These are phyloP conservation scores for Troglohyphantes excavatus DNA, from an alignment of 2,888 invertebrate species.

Conservation along the genomic window DNA sequence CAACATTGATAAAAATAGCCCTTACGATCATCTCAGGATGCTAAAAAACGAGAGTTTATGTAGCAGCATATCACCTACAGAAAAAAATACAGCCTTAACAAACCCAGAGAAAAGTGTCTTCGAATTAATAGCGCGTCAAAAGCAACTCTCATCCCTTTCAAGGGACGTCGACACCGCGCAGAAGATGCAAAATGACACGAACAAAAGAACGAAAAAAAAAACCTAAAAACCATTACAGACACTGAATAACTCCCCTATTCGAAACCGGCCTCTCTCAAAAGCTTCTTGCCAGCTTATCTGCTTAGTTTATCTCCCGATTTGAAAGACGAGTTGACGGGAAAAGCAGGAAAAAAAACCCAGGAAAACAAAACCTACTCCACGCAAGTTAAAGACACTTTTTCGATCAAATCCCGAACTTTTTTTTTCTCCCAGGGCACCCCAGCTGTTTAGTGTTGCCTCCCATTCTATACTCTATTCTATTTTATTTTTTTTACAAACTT, in stretches of 20 bases:
- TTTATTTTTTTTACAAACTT: neutral
- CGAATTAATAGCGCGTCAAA: neutral
- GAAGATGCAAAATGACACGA: no score
- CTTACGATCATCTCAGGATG: no score
- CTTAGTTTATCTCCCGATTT: conserved; percentile 21
- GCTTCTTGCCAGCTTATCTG: conserved; percentile 18
- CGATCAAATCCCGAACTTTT: conserved; percentile 56
- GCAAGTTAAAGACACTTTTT: conserved; percentile 46
- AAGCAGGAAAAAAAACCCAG: conserved; percentile 18
- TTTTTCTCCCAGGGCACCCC: conserved; percentile 26
- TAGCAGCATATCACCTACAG: no score
- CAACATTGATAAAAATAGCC: no score
- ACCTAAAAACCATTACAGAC: no score
- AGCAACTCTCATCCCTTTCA: neutral
- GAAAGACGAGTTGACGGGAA: conserved; percentile 21
- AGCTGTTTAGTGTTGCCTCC: conserved; percentile 56
- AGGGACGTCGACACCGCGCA: neutral
- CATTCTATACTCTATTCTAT: conserved; percentile 32
- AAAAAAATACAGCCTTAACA: no score
- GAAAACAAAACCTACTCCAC: conserved; percentile 52
- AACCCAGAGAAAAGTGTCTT: no score
- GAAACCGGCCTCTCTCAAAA: conserved; percentile 4
- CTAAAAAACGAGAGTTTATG: no score
- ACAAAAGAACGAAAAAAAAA: no score
- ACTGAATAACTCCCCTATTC: no score